phyloP scores from a whole-genome alignment of 2,113 vertebrate genomes.

The Peromyscus californicus region DNA sequence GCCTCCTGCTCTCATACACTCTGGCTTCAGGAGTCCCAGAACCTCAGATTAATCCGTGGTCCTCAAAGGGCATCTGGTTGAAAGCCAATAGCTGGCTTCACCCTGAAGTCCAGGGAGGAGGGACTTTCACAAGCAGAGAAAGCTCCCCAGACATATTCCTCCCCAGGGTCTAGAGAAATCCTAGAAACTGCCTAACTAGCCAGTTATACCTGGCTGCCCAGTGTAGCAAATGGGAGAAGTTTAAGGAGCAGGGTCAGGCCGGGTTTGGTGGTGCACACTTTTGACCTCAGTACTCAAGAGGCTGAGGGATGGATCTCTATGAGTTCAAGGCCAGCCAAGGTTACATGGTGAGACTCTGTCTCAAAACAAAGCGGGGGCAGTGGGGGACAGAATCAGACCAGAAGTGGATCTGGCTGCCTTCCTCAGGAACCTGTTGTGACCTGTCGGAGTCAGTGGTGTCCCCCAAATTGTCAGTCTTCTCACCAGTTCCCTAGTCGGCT shows the following conservation, averaged over 20 bases:
- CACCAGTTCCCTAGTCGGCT: background rate
- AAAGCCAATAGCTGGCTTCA: background rate
- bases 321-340: background rate
- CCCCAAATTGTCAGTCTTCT: background rate
- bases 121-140: background rate
- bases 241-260: background rate
- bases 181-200: background rate
- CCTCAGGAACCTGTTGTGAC: background rate
- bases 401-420: background rate
- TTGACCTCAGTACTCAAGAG: background rate
- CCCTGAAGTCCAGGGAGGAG: background rate
- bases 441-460: background rate
- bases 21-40: background rate
- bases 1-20: background rate
- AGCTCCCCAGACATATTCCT: background rate
- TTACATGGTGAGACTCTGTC: background rate
- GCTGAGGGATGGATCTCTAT: background rate
- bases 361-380: background rate
- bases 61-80: background rate
- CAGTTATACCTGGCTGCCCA: background rate
- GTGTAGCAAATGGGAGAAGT: background rate
- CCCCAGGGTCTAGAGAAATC: background rate
- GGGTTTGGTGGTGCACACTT: background rate
- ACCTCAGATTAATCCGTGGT: background rate
- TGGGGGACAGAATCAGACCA: background rate